Base-by-base conservation (phyloP, 2,888 invertebrate genomes). In the Antheraea yamamai region DNA sequence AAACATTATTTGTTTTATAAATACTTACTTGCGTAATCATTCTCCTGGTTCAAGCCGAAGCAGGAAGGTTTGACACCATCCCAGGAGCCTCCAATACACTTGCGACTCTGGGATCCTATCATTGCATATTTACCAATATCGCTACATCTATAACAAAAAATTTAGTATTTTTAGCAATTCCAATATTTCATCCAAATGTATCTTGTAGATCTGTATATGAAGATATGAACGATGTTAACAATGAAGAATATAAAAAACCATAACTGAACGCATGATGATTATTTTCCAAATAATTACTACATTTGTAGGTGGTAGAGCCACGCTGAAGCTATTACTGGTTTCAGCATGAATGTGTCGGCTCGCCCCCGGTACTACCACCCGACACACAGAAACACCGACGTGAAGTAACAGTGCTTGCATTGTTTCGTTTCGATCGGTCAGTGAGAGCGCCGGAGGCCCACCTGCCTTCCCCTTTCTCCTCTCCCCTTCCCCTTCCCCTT, bases 101-200 rank as follows among this genome's bases (percentile, higher is more conserved):
- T 95, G 20, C 97, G 92, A 2, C 95, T 95, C 79, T 96, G 96
- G 0, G 97, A 96, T 0, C 98, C 98, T n/a, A 96, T 95, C 96
- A 98, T 96, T 0, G 96, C 96, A 86, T 96, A 98, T 90, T 98
- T 98, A n/a, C 98, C 98, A 74, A 98, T 98, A 85, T 98, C 98
- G 52, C 95, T 95, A 87, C 98, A 98, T 81, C 98, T 96, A 83
- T 0, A 85, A 80, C 35, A 6, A 0, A 76, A 30, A 55, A 12
- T 47, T 14, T 14, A 64, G 0, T 64, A 64, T 64, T 10, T 23
- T 12, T 47, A 47, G 12, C 47, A 47, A 12, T 10, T 47, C 47
- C 12, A 20, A 58, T n/a, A 10, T 20, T 20, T 55, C 55, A 55
- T n/a, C 20, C 18, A 55, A 55, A 20, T 47, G 20, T 20, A 20